Base-by-base conservation (phyloP, 2,888 invertebrate genomes). In the Drosophila borealis region DNA sequence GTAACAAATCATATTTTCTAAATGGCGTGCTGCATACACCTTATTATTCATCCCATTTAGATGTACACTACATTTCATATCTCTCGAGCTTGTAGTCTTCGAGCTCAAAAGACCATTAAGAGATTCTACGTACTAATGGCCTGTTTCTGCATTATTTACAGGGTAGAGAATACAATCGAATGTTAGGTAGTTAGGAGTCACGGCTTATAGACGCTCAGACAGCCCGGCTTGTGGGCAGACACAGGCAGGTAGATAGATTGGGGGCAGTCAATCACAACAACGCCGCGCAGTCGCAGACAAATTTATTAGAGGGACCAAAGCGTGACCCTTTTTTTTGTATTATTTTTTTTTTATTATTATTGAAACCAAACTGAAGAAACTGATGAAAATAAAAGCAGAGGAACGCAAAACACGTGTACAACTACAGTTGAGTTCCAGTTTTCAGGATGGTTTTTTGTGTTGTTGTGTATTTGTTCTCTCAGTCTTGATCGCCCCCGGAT, bases 191-290 rank as follows among this genome's bases (percentile, higher is more conserved):
- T 69, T 69, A 44, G 68, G 48, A 64, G 41, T 34, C 48, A 41
- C 55, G 49, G 17, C 44, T 55, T 17, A 48, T 14, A 46, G 25
- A 21, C 45, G 13, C 3, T 2, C 44, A n/a, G 25, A 37, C 21
- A 48, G 57, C 29, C 64, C 62, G 64, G 44, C 45, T 50, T 65
- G 36, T 54, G 57, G 57, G 65, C 39, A 53, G 63, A 70, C 66
- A 9, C 53, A 55, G 49, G 64, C 68, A 80, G 80, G 72, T 80
- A 81, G 81, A 76, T 70, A 56, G 57, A 76, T 73, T 78, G 70
- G 81, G 73, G 80, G 79, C 75, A 78, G 78, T 88, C 85, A 88
- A 85, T 85, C 88, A 85, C 88, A 75, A 56, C 66, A 69, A 44
- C 78, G 49, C 53, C 37, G 62, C 50, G 56, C 33, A 57, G 61